A percentile compares a stretch with the other conserved stretches of the same genome.
These are phyloP conservation scores for Nebria ingens DNA, from an alignment of 1,140 invertebrate genomes.

Conservation along the genomic window DNA sequence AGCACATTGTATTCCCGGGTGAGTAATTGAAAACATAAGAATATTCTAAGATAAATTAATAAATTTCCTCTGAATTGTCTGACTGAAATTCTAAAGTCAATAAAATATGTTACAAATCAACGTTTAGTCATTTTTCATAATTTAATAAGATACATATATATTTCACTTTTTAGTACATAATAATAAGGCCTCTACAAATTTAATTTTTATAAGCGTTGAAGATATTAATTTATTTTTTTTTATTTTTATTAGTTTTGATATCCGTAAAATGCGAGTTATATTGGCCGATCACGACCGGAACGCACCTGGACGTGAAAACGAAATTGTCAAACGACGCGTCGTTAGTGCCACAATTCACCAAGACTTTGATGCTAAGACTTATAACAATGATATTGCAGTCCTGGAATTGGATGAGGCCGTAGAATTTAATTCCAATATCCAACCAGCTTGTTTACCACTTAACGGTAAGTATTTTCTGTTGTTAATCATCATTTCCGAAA, in stretches of 20 bases:
- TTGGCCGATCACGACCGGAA: slow-evolving; percentile 37
- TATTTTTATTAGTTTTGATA: slow-evolving; percentile 34
- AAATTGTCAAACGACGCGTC: slow-evolving; percentile 29
- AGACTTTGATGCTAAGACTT: slow-evolving; percentile 55
- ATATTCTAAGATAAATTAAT: no score
- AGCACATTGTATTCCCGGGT: slow-evolving; percentile 50
- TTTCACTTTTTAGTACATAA: no score
- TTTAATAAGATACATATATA: no score
- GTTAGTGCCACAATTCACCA: slow-evolving; percentile 46
- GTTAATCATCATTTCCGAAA: no score
- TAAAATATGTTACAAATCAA: no score
- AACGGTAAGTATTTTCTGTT: no score
- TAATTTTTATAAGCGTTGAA: no score
- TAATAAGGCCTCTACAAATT: no score
- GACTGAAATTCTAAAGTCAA: no score
- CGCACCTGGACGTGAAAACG: slow-evolving; percentile 21
- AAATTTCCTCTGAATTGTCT: no score
- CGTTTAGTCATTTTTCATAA: no score
- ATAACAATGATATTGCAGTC: slow-evolving; percentile 74
- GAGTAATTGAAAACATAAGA: slow-evolving; percentile 24
- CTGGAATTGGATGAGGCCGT: slow-evolving; percentile 56
- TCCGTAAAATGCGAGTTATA: slow-evolving; percentile 33
- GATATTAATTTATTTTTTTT: no score
- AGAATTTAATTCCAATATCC: slow-evolving; percentile 43
- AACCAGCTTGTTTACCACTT: slow-evolving; percentile 62